Base-by-base conservation (phyloP, 2,797 vertebrate species). In the Enteromius anoplus region DNA sequence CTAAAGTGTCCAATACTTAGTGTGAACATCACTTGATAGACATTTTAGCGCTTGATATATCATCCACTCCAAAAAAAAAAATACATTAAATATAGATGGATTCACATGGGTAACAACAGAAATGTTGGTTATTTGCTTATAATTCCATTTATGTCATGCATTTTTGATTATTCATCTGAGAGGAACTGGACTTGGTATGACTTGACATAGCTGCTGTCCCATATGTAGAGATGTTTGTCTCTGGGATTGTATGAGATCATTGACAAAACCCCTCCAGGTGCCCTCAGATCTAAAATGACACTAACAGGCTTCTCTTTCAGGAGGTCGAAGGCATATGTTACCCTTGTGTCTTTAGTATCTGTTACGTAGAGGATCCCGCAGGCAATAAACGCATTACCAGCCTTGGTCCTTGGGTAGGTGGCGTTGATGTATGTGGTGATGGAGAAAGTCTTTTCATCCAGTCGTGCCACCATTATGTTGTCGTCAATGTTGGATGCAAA, bases 171-270 rank as follows among this genome's bases (percentile, higher is more conserved):
- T 75, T 96, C 94, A 84, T 91, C 93, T 29, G 91, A 92, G 76
- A 93, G 93, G 92, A 95, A 97, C 62, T 90, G 93, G 2, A 99
- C 94, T 65, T 96, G 95, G 29, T 96, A 97, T 1, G 95, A 89
- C 92, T 93, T 94, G 82, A 99, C 89, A 9, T 93, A 95, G 60
- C 96, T 93, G 0, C 96, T 94, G 87, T 99, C 98, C 98, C 98
- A 99, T 0, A 96, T 94, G 5, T 97, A 97, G 87, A 99, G 88
- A 14, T 94, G 94, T 81, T 92, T 93, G 84, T 98, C 96, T 87
- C 94, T 94, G 10, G 95, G 93, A 47, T 95, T 98, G 89, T 99
- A 99, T 0, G 98, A 96, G 3, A 99, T 91, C 98, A 99, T 99
- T 2, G 98, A 95, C 84, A 99, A 93, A 60, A 97, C 93, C 2